Conservation (phyloP, 2,797 vertebrate genomes). For the Thamnophis elegans region DNA sequence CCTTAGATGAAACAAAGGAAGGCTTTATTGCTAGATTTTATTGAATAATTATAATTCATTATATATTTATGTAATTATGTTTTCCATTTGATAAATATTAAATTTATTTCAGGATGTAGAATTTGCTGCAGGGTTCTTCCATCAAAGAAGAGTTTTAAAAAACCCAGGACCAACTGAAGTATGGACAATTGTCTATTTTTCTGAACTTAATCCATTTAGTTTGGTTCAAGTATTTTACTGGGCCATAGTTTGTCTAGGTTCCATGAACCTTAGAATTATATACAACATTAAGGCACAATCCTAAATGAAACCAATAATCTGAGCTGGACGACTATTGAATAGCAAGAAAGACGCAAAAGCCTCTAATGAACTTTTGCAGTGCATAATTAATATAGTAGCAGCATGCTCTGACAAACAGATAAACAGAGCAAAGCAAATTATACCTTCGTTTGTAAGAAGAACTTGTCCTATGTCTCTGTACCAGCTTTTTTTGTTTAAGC, state of each 20-base stretch:
- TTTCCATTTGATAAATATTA: slow-evolving; percentile 3
- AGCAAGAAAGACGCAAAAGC: not conserved
- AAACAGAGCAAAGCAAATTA: not conserved
- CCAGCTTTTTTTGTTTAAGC: not conserved
- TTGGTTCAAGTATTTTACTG: not conserved
- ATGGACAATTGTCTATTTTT: not conserved
- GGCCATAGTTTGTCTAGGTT: not conserved
- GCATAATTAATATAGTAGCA: not conserved
- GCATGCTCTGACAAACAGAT: not conserved
- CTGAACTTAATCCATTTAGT: not conserved
- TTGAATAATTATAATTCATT: not conserved
- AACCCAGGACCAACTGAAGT: not conserved
- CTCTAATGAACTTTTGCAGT: not conserved
- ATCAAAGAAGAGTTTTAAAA: not conserved
- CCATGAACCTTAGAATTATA: not conserved
- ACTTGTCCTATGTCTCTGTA: not conserved
- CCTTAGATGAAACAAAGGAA: not conserved
- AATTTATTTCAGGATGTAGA: not conserved
- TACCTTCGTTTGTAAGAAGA: not conserved
- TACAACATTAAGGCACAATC: not conserved
- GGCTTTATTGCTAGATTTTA: not conserved
- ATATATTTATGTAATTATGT: not conserved
- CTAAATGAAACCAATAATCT: not conserved
- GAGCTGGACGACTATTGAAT: not conserved
- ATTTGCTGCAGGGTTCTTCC: not conserved